Evolutionary conservation across 1,140 invertebrate species (phyloP).

Genomic region (Nilaparvata lugens): DNA sequence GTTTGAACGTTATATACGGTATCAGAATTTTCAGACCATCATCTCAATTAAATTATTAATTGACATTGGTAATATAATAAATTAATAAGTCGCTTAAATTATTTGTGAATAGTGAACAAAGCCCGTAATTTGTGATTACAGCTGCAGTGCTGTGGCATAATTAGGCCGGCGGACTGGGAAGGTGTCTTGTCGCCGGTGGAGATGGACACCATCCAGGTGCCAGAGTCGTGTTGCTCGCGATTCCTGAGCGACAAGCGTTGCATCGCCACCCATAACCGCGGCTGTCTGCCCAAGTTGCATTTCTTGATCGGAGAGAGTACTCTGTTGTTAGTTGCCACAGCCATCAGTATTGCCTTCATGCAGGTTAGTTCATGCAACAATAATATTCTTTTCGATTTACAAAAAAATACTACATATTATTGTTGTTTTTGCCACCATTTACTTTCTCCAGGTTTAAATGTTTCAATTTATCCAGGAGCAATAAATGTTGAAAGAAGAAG

Average conservation of each 20-base stretch:
- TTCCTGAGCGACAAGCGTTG: slow-evolving; percentile 2
- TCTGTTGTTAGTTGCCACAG: slow-evolving; percentile 36
- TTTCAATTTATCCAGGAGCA: no score
- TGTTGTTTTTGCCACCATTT: no score
- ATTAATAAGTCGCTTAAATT: background rate
- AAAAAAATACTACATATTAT: no score
- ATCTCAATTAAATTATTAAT: no score
- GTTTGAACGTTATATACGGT: no score
- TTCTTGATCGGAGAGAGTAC: slow-evolving; percentile 34
- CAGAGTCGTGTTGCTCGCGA: background rate
- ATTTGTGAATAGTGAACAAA: slow-evolving; percentile 2
- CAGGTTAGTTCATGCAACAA: slow-evolving; percentile 25
- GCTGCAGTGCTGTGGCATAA: slow-evolving; percentile 71
- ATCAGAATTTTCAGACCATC: no score
- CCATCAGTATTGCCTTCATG: slow-evolving; percentile 36
- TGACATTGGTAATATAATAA: background rate
- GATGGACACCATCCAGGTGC: background rate
- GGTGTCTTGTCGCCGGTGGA: background rate
- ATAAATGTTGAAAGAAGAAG: no score
- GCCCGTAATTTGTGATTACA: slow-evolving; percentile 33
- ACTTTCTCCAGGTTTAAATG: no score
- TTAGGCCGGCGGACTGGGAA: slow-evolving; percentile 55
- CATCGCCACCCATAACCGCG: slow-evolving; percentile 24
- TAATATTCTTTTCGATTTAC: no score
- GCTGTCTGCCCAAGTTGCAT: slow-evolving; percentile 33